Evolutionary conservation across 2,888 invertebrate genomes (phyloP), one percentile per base, ranked within the genome.

Genomic region (Dolomedes plantarius): DNA sequence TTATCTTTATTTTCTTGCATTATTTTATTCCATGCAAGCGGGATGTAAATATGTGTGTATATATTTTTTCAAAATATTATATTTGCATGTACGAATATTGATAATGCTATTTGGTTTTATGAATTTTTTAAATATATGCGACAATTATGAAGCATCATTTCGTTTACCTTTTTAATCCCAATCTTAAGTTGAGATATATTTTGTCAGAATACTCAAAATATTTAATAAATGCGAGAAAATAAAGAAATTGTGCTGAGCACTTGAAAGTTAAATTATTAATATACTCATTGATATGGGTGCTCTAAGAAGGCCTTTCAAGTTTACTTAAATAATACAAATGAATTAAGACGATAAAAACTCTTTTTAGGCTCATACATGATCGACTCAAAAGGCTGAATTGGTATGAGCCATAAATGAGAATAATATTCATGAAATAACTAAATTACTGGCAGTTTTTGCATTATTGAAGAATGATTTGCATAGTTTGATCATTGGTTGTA

Each of bases 401-500:
- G 65, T 65, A 62, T 62, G 28, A n/a, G 65, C 19, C 2, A 11
- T 16, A 62, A 27, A 7, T 11, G 29, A 1, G 23, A 56, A 16
- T 5, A 56, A 2, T 23, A 56, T 23, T 56, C 56, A 19, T 56
- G 11, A 56, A 23, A 56, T 5, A 56, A 16, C 7, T 23, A 56
- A 3, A 16, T 1, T 23, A 56, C 56, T 56, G n/a, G 56, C 56
- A 56, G 23, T 23, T 56, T 56, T 23, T 56, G 23, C 56, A 56
- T 56, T 56, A 56, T 56, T 23, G 23, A 56, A 19, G 23, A 65
- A 65, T 65, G 29, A 65, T 86, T 74, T 79, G 69, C 79, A 72
- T 83, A 82, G 71, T 50, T 56, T 68, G 46, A 65, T 62, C 76
- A 83, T 83, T 78, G 78, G 77, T 85, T 85, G 68, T 85, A 85